Conservation (phyloP, 2,888 invertebrate species). For the Encarsia formosa region DNA sequence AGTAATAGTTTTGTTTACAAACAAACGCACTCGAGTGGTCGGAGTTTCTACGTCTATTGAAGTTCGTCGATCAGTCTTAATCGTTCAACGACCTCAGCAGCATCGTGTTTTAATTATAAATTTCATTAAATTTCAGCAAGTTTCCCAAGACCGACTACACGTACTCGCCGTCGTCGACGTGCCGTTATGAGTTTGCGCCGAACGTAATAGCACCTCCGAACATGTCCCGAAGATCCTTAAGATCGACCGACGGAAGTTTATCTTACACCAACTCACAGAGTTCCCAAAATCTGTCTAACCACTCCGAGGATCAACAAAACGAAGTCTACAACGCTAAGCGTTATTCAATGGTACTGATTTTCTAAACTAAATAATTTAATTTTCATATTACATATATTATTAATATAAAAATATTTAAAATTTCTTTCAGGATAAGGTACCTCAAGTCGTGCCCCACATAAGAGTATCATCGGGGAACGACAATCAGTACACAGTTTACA, state of each 20-base stretch:
- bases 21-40: no score
- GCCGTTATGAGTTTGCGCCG: constrained; percentile 73
- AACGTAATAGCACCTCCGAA: constrained; percentile 82
- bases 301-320: no score
- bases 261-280: neutral
- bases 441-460: constrained; percentile 29
- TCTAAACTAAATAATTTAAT: neutral
- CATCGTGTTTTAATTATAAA: no score
- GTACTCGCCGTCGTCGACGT: constrained; percentile 77
- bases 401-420: neutral
- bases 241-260: constrained; percentile 40
- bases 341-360: no score
- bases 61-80: no score
- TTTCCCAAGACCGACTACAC: constrained; percentile 91
- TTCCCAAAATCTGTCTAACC: no score
- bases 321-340: no score
- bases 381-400: neutral
- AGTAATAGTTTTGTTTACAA: no score
- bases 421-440: constrained; percentile 30
- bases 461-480: constrained; percentile 27
- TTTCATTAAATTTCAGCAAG: no score
- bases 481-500: constrained; percentile 33
- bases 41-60: no score
- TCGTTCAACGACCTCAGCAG: no score
- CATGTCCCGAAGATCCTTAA: constrained; percentile 73